These are phyloP conservation scores for Dendroctonus ponderosae DNA, from an alignment of 1,140 invertebrate genomes.

Conservation along the genomic window DNA sequence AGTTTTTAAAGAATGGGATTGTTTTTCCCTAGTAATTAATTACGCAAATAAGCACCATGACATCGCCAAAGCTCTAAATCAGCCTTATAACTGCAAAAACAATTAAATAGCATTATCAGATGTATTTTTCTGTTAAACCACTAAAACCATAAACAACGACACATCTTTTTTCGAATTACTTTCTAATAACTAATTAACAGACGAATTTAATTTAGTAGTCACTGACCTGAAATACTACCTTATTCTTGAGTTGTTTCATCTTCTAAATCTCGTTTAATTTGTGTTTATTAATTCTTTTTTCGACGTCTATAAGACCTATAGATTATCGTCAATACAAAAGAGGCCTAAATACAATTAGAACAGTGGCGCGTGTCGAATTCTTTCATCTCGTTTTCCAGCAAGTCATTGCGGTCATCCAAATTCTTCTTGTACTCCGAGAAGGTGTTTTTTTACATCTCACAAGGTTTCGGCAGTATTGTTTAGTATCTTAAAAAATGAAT, in stretches of 20 bases:
- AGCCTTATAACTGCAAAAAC: too few species aligned
- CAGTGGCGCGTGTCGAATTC: conserved; percentile 30
- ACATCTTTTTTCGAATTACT: too few species aligned
- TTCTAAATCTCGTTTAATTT: conserved; percentile 9
- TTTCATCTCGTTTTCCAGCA: conserved; percentile 26
- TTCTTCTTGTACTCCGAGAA: conserved; percentile 9
- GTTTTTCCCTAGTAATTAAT: too few species aligned
- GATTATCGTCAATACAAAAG: conserved; percentile 27
- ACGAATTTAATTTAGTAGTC: conserved; percentile 1
- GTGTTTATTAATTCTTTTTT: conserved; percentile 23
- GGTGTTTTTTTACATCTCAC: conserved; percentile 3
- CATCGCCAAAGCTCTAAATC: too few species aligned
- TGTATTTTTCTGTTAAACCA: too few species aligned
- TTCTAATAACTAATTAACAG: too few species aligned
- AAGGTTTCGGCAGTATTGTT: conserved; percentile 4
- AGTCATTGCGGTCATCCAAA: conserved; percentile 31
- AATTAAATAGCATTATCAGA: too few species aligned
- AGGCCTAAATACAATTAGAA: conserved; percentile 29
- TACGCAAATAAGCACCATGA: too few species aligned
- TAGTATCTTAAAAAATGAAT: conserved; percentile 10
- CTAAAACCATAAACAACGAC: too few species aligned
- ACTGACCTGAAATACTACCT: background rate
- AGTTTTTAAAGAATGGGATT: too few species aligned
- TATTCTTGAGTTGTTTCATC: background rate
- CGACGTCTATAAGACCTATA: conserved; percentile 8